These are phyloP conservation scores for Phataginus tetradactyla DNA, from an alignment of 2,797 vertebrate species.

Conservation along the genomic window DNA sequence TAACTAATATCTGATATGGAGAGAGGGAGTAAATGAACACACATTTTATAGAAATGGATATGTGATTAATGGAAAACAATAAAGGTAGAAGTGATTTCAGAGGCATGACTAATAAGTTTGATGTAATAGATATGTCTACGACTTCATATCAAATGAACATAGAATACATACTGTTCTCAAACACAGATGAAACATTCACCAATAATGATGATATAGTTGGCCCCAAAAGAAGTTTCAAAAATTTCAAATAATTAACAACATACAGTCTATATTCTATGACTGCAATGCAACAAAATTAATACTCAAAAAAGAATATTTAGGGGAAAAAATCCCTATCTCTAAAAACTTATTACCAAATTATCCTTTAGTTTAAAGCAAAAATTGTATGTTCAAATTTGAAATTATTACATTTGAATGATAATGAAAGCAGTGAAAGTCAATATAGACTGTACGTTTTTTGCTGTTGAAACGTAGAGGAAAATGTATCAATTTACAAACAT, in stretches of 20 bases:
- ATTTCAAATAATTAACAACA: background rate
- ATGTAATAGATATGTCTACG: background rate
- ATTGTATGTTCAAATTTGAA: background rate
- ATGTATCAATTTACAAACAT: background rate
- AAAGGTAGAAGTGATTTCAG: background rate
- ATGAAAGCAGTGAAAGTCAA: background rate
- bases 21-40: background rate
- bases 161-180: background rate
- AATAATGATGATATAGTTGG: background rate
- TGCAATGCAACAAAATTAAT: background rate
- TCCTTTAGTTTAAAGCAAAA: background rate
- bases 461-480: background rate
- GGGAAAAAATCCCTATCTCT: background rate
- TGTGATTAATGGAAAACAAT: background rate
- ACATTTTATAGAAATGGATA: background rate
- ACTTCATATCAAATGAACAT: background rate
- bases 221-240: background rate
- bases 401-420: background rate
- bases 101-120: background rate
- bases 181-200: background rate
- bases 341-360: background rate
- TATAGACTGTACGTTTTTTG: too few relatives aligned
- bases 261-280: background rate
- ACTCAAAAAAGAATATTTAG: background rate
- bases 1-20: background rate